Percentiles rank a stretch among this genome's conserved stretches.
phyloP scores from a whole-genome alignment of 2,113 vertebrate species.

The Shinisaurus crocodilurus region DNA sequence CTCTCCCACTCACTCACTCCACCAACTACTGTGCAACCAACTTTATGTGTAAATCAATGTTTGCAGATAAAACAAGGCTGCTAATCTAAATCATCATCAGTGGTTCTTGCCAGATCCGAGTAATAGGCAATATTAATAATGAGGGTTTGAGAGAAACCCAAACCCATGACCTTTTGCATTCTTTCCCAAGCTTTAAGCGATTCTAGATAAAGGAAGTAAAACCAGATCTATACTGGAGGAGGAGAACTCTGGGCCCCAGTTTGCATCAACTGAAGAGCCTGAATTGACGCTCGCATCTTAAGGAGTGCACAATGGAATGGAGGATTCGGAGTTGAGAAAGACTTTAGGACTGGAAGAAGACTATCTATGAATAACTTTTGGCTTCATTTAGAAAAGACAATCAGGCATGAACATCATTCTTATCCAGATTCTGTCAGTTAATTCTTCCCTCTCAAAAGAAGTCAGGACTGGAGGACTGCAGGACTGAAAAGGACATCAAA shows the following conservation, averaged over 20 bases:
- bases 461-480: too few species aligned
- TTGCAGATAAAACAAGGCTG: slow-evolving; percentile 42
- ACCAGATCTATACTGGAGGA: not conserved
- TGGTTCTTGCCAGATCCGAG: slow-evolving; percentile 45
- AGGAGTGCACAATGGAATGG: not conserved
- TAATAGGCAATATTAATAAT: not conserved
- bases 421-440: too few species aligned
- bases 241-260: not conserved
- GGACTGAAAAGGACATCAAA: too few species aligned
- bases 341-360: too few species aligned
- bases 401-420: too few species aligned
- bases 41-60: slow-evolving; percentile 39
- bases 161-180: not conserved
- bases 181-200: not conserved
- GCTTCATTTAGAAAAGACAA: too few species aligned
- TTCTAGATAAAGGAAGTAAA: not conserved
- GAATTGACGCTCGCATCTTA: not conserved
- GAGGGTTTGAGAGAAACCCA: not conserved
- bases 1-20: slow-evolving; percentile 8
- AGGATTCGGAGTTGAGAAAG: too few species aligned
- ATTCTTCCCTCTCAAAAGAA: too few species aligned
- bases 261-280: not conserved
- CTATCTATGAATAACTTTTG: too few species aligned
- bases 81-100: not conserved
- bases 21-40: slow-evolving; percentile 30